phyloP scores from a whole-genome alignment of 2,888 invertebrate species.

The Digitonthophagus gazella region DNA sequence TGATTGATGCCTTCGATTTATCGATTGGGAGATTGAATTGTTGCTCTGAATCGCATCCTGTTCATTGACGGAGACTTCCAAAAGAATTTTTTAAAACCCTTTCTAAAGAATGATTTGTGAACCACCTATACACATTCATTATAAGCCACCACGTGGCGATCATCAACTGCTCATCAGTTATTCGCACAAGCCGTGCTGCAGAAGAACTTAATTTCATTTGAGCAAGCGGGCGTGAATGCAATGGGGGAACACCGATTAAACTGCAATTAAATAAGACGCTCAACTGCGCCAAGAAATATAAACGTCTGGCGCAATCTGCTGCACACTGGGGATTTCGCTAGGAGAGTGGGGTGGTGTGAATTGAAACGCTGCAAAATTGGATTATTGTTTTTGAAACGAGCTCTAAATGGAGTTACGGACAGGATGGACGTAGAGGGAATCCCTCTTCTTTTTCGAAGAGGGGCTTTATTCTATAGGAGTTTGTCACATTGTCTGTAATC shows the following conservation, averaged over 20 bases:
- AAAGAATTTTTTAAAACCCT: neutral
- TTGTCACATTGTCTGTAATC: slow-evolving; percentile 37
- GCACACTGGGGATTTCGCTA: neutral
- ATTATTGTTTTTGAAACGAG: slow-evolving; percentile 36
- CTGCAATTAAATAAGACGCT: slow-evolving; percentile 28
- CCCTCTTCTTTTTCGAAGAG: neutral
- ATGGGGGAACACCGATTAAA: slow-evolving; percentile 24
- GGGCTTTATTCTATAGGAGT: neutral
- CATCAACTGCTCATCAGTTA: neutral
- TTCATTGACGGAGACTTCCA: neutral
- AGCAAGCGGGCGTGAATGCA: slow-evolving; percentile 1
- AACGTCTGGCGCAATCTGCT: slow-evolving; percentile 25
- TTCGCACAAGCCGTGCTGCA: slow-evolving; percentile 1
- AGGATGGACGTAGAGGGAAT: neutral
- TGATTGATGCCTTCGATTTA: neutral
- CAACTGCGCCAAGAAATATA: slow-evolving; percentile 16
- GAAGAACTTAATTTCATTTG: slow-evolving; percentile 12
- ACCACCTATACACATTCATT: too few relatives aligned
- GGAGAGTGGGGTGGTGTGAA: slow-evolving; percentile 32
- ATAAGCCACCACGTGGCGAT: neutral
- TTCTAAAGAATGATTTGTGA: too few relatives aligned
- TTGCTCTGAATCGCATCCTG: neutral
- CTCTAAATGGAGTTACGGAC: neutral
- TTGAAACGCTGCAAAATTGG: slow-evolving; percentile 36
- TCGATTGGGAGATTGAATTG: neutral